These are phyloP conservation scores for Pollenia amentaria DNA, from an alignment of 2,888 invertebrate genomes.

Conservation along the genomic window DNA sequence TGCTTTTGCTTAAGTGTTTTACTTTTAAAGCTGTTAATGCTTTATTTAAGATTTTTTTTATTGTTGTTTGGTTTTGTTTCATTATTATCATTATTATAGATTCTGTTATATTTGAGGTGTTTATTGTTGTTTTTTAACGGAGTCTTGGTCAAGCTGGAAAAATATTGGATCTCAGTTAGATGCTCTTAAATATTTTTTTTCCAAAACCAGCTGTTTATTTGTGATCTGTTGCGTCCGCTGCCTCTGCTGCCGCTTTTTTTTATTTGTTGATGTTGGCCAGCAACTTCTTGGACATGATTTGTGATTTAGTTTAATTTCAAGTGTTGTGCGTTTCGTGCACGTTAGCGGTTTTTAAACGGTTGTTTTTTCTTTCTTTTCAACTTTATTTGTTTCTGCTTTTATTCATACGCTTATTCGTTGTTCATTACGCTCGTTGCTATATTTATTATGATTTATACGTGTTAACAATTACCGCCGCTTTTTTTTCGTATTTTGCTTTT, in stretches of 20 bases:
- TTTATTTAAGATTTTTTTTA: slow-evolving; percentile 26
- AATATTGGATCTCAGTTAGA: slow-evolving; percentile 19
- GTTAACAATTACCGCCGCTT: slow-evolving; percentile 68
- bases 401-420: background rate
- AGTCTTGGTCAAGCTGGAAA: slow-evolving; percentile 56
- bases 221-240: slow-evolving; percentile 74
- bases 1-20: slow-evolving; percentile 54
- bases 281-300: slow-evolving; percentile 83
- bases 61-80: background rate
- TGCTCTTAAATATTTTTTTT: slow-evolving; percentile 60
- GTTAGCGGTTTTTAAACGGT: slow-evolving; percentile 77
- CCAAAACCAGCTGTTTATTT: slow-evolving; percentile 58
- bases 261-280: slow-evolving; percentile 77
- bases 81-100: background rate
- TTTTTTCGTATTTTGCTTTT: slow-evolving; percentile 8
- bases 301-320: slow-evolving; percentile 84
- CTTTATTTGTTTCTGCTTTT: slow-evolving; percentile 18
- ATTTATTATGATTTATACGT: slow-evolving; percentile 55
- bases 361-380: slow-evolving; percentile 50
- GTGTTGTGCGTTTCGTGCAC: slow-evolving; percentile 84
- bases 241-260: slow-evolving; percentile 53
- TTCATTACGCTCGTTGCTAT: slow-evolving; percentile 26
- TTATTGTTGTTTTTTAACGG: slow-evolving; percentile 30
- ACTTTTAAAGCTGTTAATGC: slow-evolving; percentile 54
- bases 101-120: background rate